Conservation (phyloP, 2,797 vertebrate species). For the Rhynchonycteris naso region DNA sequence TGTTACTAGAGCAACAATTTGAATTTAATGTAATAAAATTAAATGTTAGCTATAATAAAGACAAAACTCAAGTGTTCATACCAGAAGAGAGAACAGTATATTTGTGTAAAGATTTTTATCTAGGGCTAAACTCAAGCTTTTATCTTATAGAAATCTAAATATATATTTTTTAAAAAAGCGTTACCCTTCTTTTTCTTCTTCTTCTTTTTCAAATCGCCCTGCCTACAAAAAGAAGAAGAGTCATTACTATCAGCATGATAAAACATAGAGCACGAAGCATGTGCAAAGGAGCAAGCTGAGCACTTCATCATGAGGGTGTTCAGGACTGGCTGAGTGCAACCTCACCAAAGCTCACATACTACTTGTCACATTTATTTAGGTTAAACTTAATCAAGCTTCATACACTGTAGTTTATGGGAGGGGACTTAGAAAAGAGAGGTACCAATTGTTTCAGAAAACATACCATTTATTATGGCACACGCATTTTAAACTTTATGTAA, state of each 20-base stretch:
- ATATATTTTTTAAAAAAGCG: slow-evolving; percentile 14
- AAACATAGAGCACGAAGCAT: background rate
- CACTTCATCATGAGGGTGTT: background rate
- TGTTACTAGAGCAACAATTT: background rate
- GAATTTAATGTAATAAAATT: slow-evolving; percentile 44
- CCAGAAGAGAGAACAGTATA: background rate
- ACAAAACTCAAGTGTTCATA: slow-evolving; percentile 33
- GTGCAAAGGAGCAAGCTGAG: background rate
- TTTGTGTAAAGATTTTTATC: background rate
- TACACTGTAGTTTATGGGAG: background rate
- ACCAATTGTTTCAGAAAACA: slow-evolving; percentile 21
- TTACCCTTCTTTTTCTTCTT: slow-evolving; percentile 98
- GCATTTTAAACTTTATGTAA: background rate
- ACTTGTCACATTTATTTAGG: background rate
- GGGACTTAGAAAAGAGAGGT: slow-evolving; percentile 13
- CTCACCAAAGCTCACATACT: background rate
- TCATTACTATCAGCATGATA: slow-evolving; percentile 25
- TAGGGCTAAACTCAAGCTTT: background rate
- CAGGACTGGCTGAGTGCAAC: background rate
- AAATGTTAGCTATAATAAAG: background rate
- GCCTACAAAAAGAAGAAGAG: slow-evolving; percentile 86
- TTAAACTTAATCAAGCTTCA: slow-evolving; percentile 39
- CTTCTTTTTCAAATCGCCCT: slow-evolving; percentile 96
- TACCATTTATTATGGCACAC: background rate
- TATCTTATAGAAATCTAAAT: background rate